Conservation (phyloP, 2,797 vertebrate genomes). For the Rhadinocentrus ornatus region DNA sequence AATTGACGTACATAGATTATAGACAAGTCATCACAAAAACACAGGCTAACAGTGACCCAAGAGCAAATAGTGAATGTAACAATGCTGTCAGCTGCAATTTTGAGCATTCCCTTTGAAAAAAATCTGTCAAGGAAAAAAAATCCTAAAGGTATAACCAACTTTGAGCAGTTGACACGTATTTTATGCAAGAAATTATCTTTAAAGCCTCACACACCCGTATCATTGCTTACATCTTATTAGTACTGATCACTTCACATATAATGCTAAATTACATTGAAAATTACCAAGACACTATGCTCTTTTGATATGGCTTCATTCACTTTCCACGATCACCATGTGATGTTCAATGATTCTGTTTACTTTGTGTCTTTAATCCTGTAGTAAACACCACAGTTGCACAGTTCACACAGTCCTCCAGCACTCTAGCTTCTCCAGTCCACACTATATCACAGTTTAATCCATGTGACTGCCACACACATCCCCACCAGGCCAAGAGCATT, state of each 20-base stretch:
- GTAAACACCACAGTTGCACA: slow-evolving; percentile 51
- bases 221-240: background rate
- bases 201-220: background rate
- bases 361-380: slow-evolving; percentile 37
- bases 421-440: slow-evolving; percentile 47
- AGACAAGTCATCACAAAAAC: background rate
- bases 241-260: background rate
- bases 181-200: background rate
- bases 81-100: background rate
- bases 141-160: background rate
- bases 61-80: background rate
- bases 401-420: slow-evolving; percentile 46
- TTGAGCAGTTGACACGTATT: background rate
- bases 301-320: background rate
- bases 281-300: background rate
- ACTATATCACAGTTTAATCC: slow-evolving; percentile 71
- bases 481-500: slow-evolving; percentile 48
- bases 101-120: background rate
- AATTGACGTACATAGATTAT: slow-evolving; percentile 19
- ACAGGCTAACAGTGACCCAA: background rate
- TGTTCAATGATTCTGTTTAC: slow-evolving; percentile 17
- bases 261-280: background rate
- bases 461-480: slow-evolving; percentile 78
- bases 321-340: background rate
- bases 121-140: too few relatives aligned